Conservation (phyloP, 2,888 invertebrate genomes). For the Biston stratarius region DNA sequence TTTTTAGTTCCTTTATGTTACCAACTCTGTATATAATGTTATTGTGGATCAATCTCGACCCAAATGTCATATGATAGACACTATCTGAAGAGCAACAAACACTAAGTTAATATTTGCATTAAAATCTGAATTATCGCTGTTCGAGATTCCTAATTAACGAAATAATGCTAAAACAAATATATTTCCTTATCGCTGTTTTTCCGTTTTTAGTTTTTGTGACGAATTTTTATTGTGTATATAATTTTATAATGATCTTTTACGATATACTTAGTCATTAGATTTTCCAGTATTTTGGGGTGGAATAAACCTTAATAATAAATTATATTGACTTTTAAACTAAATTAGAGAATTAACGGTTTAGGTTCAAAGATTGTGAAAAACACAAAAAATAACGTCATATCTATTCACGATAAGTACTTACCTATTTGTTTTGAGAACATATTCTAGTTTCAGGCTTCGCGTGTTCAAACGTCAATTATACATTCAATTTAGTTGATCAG, state of each 20-base stretch:
- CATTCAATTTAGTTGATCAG: no score
- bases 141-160: slow-evolving; percentile 43
- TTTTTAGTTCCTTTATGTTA: not conserved
- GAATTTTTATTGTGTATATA: slow-evolving; percentile 36
- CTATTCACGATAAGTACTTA: no score
- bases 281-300: slow-evolving; percentile 21
- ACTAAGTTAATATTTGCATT: slow-evolving; percentile 37
- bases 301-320: slow-evolving; percentile 9
- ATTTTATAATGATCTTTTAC: slow-evolving; percentile 34
- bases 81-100: slow-evolving; percentile 31
- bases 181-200: slow-evolving; percentile 36
- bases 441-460: no score
- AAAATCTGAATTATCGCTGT: slow-evolving; percentile 34
- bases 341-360: not conserved
- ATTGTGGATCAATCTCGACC: slow-evolving; percentile 36
- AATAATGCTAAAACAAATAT: slow-evolving; percentile 37
- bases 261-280: slow-evolving; percentile 22
- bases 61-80: slow-evolving; percentile 31
- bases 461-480: no score
- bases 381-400: no score
- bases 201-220: slow-evolving; percentile 30
- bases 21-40: not conserved
- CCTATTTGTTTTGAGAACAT: no score
- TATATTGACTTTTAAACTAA: slow-evolving; percentile 3
- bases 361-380: not conserved